phyloP scores from a whole-genome alignment of 2,888 invertebrate species.

The Melieria picta region DNA sequence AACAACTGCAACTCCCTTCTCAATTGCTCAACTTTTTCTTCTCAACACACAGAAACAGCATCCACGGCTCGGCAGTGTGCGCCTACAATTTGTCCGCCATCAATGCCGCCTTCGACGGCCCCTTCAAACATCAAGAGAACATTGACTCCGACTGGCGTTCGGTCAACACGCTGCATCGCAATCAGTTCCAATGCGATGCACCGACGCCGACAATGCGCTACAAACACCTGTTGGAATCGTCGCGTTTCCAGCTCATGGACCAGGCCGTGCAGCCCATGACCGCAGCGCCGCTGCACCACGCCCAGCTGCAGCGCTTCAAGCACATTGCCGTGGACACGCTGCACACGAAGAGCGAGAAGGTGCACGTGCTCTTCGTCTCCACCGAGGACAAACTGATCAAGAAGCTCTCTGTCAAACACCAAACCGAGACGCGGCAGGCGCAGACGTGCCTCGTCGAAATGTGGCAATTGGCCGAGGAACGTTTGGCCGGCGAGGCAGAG shows the following conservation, averaged over 20 bases:
- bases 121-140: conserved; percentile 85
- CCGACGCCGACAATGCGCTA: conserved; percentile 56
- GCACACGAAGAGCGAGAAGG: conserved; percentile 74
- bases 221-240: conserved; percentile 72
- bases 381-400: conserved; percentile 80
- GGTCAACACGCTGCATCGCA: conserved; percentile 69
- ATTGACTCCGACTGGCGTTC: conserved; percentile 82
- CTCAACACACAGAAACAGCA: conserved; percentile 74
- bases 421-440: conserved; percentile 61
- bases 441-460: conserved; percentile 87
- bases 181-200: conserved; percentile 73
- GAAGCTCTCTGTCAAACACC: conserved; percentile 78
- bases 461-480: conserved; percentile 71
- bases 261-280: conserved; percentile 82
- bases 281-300: conserved; percentile 74
- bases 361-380: conserved; percentile 84
- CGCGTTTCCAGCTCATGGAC: conserved; percentile 89
- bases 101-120: conserved; percentile 82
- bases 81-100: conserved; percentile 87
- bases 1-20: background rate
- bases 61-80: conserved; percentile 92
- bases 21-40: background rate
- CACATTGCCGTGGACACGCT: conserved; percentile 84
- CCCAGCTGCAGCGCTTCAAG: conserved; percentile 77
- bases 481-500: conserved; percentile 42